These are phyloP conservation scores for Pammene aurita DNA, from an alignment of 2,888 invertebrate genomes.

Conservation along the genomic window DNA sequence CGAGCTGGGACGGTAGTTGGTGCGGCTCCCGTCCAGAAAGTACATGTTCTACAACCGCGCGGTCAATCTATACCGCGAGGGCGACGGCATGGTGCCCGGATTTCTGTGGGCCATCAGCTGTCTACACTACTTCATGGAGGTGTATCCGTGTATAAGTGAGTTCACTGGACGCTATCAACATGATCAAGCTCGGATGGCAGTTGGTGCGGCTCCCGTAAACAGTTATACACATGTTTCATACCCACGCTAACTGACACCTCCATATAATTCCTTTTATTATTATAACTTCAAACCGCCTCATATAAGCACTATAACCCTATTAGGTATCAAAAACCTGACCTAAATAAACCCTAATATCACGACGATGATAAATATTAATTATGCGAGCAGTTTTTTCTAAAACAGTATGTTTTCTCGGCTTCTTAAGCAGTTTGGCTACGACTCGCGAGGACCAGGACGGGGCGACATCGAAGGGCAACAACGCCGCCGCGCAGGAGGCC, in stretches of 20 bases:
- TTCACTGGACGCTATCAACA: conserved; percentile 25
- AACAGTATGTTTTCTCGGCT: conserved; percentile 4
- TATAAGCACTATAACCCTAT: too few relatives aligned
- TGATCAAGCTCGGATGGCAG: too few relatives aligned
- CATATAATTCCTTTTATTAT: too few relatives aligned
- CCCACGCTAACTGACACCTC: too few relatives aligned
- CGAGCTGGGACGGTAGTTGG: conserved; percentile 59
- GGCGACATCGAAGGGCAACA: conserved; percentile 65
- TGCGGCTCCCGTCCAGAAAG: conserved; percentile 66
- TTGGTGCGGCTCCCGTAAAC: too few relatives aligned
- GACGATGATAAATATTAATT: neutral
- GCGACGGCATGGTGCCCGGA: conserved; percentile 72
- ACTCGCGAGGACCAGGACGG: conserved; percentile 64
- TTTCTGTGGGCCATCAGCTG: conserved; percentile 69
- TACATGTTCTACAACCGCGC: neutral
- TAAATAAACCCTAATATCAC: conserved; percentile 46
- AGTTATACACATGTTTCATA: too few relatives aligned
- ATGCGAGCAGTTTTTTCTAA: neutral
- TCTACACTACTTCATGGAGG: conserved; percentile 71
- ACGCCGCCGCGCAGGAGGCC: conserved; percentile 57
- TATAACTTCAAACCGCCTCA: too few relatives aligned
- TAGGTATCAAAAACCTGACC: too few relatives aligned
- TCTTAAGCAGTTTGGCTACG: conserved; percentile 62
- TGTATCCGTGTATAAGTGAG: conserved; percentile 79
- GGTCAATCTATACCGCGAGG: conserved; percentile 62